Evolutionary conservation across 2,888 invertebrate species (phyloP).

Genomic region (Nomada lathburiana): DNA sequence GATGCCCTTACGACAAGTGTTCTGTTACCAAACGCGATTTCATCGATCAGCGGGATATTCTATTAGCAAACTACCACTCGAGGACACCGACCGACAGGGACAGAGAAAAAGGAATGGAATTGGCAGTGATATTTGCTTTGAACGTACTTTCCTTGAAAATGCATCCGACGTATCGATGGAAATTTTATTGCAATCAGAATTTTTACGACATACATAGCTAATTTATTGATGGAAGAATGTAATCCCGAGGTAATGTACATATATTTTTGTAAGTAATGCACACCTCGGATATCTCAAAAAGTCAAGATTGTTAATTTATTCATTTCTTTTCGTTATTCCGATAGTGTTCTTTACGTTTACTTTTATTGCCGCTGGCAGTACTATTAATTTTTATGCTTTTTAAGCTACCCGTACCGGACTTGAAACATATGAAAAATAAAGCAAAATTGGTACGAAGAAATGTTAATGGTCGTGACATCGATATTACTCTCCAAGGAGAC

Average conservation of each 20-base stretch:
- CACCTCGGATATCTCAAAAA: no score
- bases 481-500: conserved; percentile 12
- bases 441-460: neutral
- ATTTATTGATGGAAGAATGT: no score
- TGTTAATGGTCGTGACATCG: neutral
- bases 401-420: no score
- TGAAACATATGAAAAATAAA: neutral
- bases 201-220: no score
- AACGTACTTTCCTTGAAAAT: neutral
- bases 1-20: conserved; percentile 15
- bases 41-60: conserved; percentile 10
- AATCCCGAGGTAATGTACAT: no score
- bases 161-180: neutral
- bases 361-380: neutral
- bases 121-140: neutral
- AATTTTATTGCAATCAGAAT: neutral
- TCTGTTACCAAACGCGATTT: conserved; percentile 14
- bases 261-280: no score
- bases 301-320: no score
- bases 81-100: no score
- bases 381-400: neutral
- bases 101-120: neutral
- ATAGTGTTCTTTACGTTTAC: no score
- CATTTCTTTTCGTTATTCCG: no score
- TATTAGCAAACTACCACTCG: neutral